These are phyloP conservation scores for Micronisus gabar DNA, from an alignment of 2,113 vertebrate species.

Conservation along the genomic window DNA sequence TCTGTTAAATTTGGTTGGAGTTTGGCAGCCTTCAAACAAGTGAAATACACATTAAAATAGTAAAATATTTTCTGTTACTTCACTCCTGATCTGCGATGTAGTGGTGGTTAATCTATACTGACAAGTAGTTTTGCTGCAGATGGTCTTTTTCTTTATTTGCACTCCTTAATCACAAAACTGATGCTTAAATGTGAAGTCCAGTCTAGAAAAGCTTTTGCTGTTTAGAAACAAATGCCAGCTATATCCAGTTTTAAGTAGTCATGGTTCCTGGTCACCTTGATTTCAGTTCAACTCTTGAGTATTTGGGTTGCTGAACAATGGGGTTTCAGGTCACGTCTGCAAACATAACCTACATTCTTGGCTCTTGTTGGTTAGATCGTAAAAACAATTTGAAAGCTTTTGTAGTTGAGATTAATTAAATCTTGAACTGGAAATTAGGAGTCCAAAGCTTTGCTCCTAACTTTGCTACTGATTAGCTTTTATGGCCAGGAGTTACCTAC, in stretches of 20 bases:
- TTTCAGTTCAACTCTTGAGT: not conserved
- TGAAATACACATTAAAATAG: not conserved
- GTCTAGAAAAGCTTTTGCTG: not conserved
- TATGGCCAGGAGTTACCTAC: not conserved
- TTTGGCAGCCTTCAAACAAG: not conserved
- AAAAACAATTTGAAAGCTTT: not conserved
- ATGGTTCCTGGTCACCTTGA: not conserved
- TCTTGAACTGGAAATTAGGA: not conserved
- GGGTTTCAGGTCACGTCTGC: not conserved
- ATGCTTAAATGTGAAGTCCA: not conserved
- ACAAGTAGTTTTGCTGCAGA: not conserved
- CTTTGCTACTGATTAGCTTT: not conserved
- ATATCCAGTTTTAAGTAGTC: not conserved
- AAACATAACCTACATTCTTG: fast-evolving
- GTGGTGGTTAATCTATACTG: not conserved
- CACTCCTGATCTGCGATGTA: not conserved
- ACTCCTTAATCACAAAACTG: not conserved
- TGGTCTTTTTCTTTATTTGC: not conserved
- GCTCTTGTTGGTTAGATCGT: not conserved
- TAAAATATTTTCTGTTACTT: not conserved
- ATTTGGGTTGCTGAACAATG: not conserved
- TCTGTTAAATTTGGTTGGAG: not conserved
- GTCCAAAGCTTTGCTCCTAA: not conserved
- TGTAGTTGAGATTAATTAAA: not conserved
- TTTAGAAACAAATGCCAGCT: not conserved